A percentile compares a stretch with the other conserved stretches of the same genome.
Evolutionary conservation across 2,113 vertebrate genomes (phyloP).

Genomic region (Cervus canadensis): DNA sequence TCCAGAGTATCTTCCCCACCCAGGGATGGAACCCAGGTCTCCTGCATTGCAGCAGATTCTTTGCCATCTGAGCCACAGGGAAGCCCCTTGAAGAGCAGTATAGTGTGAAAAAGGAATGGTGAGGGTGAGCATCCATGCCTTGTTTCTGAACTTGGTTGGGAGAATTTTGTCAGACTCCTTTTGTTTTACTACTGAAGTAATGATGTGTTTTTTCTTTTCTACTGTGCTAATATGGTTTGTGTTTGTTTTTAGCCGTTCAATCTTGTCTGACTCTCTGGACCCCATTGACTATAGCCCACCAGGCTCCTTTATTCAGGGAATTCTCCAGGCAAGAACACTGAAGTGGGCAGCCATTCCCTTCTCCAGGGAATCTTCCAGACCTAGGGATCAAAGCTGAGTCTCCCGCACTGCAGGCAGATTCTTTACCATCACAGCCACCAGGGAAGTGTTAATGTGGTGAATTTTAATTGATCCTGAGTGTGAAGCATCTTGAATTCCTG

Average conservation of each 20-base stretch:
- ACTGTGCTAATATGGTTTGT: background rate
- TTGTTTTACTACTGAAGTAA: background rate
- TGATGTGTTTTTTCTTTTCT: background rate
- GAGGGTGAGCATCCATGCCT: background rate
- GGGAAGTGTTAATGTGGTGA: background rate
- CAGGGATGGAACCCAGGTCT: too few species aligned
- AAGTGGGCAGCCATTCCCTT: background rate
- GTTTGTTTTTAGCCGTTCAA: too few species aligned
- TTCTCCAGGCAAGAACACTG: background rate
- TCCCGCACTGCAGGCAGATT: fast-evolving
- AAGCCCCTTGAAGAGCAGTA: background rate
- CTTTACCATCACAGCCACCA: background rate
- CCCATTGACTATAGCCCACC: too few species aligned
- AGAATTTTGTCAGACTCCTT: background rate
- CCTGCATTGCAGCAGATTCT: too few species aligned
- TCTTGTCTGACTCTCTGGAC: too few species aligned
- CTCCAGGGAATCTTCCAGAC: background rate
- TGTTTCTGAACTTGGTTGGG: background rate
- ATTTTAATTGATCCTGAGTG: background rate
- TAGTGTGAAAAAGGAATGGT: background rate
- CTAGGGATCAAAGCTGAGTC: background rate
- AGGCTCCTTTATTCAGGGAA: background rate
- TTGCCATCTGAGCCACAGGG: too few species aligned
- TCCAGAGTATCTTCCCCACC: too few species aligned
- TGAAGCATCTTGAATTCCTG: background rate